These are phyloP conservation scores for Sebastes oblongus DNA, from an alignment of 2,797 vertebrate species.

Conservation along the genomic window DNA sequence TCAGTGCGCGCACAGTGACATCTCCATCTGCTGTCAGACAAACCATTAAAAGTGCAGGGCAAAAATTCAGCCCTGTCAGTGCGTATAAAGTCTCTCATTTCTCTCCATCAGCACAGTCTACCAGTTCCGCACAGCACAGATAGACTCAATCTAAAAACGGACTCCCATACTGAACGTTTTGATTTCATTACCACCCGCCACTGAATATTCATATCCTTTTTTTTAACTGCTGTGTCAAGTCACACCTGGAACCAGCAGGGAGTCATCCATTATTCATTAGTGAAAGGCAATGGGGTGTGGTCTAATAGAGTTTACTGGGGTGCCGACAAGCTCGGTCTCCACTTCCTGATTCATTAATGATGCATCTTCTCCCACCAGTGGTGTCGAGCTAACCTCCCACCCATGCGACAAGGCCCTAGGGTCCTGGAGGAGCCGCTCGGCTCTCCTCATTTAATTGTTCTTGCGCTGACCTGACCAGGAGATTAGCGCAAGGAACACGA, in stretches of 20 bases:
- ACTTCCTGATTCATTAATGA: slow-evolving; percentile 80
- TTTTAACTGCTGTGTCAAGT: slow-evolving; percentile 72
- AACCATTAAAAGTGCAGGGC: slow-evolving; percentile 82
- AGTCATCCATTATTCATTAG: slow-evolving; percentile 83
- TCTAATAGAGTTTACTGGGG: slow-evolving; percentile 77
- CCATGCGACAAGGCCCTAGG: slow-evolving; percentile 55
- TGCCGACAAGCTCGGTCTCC: slow-evolving; percentile 65
- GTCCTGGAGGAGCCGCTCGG: slow-evolving; percentile 56
- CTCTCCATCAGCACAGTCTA: slow-evolving; percentile 84
- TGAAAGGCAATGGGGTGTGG: slow-evolving; percentile 81
- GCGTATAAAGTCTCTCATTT: slow-evolving; percentile 83
- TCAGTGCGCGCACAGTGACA: slow-evolving; percentile 72
- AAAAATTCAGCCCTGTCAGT: slow-evolving; percentile 83
- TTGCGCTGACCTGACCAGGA: slow-evolving; percentile 58
- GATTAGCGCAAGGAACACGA: slow-evolving; percentile 57
- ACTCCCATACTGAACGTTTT: slow-evolving; percentile 81
- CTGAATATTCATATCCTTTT: slow-evolving; percentile 85
- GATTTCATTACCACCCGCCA: slow-evolving; percentile 84
- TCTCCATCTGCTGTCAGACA: slow-evolving; percentile 83
- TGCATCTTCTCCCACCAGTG: slow-evolving; percentile 69
- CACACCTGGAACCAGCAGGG: slow-evolving; percentile 79
- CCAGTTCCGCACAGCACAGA: slow-evolving; percentile 74
- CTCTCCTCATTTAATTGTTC: slow-evolving; percentile 78
- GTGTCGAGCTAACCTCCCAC: slow-evolving; percentile 64
- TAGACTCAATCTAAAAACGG: slow-evolving; percentile 78